Evolutionary conservation across 1,140 invertebrate genomes (phyloP).

Genomic region (Eurytemora carolleeae): DNA sequence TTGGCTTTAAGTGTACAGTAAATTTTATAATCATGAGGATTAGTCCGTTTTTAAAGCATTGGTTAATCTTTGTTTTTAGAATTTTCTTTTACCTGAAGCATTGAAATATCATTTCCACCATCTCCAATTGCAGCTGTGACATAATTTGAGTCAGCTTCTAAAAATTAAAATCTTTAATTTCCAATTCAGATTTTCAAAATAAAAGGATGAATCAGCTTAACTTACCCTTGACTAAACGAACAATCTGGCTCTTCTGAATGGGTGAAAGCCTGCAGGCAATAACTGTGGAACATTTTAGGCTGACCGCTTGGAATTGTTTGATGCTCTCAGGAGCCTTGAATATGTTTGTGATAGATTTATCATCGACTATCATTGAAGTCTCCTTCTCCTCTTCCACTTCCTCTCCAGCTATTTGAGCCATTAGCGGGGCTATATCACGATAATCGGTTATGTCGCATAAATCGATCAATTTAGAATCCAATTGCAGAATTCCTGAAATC

Average conservation of each 20-base stretch:
- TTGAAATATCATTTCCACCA: constrained; percentile 62
- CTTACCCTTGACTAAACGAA: constrained; percentile 25
- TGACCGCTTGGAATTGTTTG: constrained; percentile 30
- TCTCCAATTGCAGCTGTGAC: constrained; percentile 54
- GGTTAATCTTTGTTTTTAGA: no score
- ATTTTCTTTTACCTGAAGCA: constrained; percentile 49
- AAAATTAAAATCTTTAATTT: no score
- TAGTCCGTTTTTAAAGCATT: no score
- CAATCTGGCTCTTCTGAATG: constrained; percentile 50
- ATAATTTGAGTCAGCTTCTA: constrained; percentile 20
- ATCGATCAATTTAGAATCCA: background rate
- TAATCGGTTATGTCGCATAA: background rate
- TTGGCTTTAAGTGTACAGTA: no score
- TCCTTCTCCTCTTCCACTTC: background rate
- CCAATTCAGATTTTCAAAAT: no score
- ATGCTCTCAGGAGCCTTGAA: constrained; percentile 27
- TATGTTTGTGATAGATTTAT: constrained; percentile 30
- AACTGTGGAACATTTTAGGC: constrained; percentile 40
- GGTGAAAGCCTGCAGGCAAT: constrained; percentile 58
- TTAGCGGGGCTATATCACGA: background rate
- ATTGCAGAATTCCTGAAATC: background rate
- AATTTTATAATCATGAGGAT: no score
- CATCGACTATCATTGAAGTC: constrained; percentile 42
- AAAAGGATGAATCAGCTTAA: no score
- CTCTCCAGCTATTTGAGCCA: background rate